Evolutionary conservation across 2,888 invertebrate genomes (phyloP).

Genomic region (Meiosimyza decipiens): DNA sequence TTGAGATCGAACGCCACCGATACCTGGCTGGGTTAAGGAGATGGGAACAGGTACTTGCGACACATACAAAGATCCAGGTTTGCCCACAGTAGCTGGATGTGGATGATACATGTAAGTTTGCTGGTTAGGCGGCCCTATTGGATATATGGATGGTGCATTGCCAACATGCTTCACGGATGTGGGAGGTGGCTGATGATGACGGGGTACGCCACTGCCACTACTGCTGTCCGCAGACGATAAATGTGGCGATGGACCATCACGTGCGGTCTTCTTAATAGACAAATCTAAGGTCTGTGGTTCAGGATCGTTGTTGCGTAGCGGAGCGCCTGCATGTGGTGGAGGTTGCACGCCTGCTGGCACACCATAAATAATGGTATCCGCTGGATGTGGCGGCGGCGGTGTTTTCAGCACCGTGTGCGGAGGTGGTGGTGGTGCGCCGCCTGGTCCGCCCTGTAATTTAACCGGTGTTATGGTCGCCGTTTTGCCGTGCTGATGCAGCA

Average conservation of each 20-base stretch:
- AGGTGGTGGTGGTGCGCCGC: slow-evolving; percentile 57
- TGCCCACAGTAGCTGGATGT: slow-evolving; percentile 53
- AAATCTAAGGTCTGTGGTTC: slow-evolving; percentile 79
- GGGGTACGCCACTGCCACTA: slow-evolving; percentile 37
- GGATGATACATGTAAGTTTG: slow-evolving; percentile 66
- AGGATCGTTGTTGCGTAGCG: slow-evolving; percentile 68
- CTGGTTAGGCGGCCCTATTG: slow-evolving; percentile 55
- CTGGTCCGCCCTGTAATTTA: slow-evolving; percentile 55
- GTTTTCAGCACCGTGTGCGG: slow-evolving; percentile 44
- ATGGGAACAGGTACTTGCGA: slow-evolving; percentile 67
- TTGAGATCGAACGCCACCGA: slow-evolving; percentile 48
- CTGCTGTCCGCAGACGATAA: slow-evolving; percentile 57
- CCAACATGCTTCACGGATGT: slow-evolving; percentile 57
- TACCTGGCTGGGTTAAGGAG: slow-evolving; percentile 59
- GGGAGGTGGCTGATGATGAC: slow-evolving; percentile 46
- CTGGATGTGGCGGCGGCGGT: slow-evolving; percentile 58
- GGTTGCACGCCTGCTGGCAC: slow-evolving; percentile 50
- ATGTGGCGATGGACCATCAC: slow-evolving; percentile 66
- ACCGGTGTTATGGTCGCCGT: slow-evolving; percentile 77
- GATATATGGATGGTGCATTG: slow-evolving; percentile 57
- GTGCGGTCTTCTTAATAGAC: slow-evolving; percentile 77
- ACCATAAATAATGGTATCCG: slow-evolving; percentile 61
- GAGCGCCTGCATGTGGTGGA: slow-evolving; percentile 43
- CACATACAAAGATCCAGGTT: slow-evolving; percentile 65
- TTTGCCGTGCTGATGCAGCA: slow-evolving; percentile 64